Conservation (phyloP, 2,113 vertebrate genomes). For the Pelvicachromis taeniatus region DNA sequence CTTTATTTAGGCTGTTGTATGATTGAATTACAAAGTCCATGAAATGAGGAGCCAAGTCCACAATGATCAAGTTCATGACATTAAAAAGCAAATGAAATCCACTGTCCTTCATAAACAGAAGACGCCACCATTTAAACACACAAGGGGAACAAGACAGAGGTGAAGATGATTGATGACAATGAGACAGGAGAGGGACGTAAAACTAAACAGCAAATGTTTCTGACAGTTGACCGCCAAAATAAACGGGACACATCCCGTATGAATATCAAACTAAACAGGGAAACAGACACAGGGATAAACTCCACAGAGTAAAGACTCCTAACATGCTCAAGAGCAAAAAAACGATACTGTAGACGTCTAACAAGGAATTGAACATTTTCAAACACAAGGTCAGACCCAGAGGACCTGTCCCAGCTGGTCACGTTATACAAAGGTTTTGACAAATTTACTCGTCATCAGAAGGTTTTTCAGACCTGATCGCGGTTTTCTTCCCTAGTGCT, state of each 20-base stretch:
- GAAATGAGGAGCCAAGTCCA: not conserved
- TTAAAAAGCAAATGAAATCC: not conserved
- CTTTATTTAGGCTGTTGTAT: not conserved
- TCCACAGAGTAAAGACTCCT: not conserved
- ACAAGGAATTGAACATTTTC: not conserved
- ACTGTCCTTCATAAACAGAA: not conserved
- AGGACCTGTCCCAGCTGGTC: not conserved
- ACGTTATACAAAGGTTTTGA: not conserved
- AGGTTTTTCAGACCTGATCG: not conserved
- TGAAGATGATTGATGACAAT: not conserved
- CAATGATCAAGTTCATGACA: not conserved
- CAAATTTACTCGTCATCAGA: not conserved
- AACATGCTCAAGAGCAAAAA: not conserved
- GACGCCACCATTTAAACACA: not conserved
- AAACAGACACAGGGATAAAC: not conserved
- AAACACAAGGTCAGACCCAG: not conserved
- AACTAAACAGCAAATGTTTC: not conserved
- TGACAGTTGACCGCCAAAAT: not conserved
- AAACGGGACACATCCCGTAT: fast-evolving
- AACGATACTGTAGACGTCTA: not conserved
- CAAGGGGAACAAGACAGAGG: not conserved
- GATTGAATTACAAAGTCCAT: not conserved
- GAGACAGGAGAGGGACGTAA: not conserved
- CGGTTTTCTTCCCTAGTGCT: fast-evolving
- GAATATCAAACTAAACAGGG: not conserved